A percentile compares a stretch with the other conserved stretches of the same genome.
Evolutionary conservation across 2,888 invertebrate species (phyloP).

Genomic region (Pammene fasciana): DNA sequence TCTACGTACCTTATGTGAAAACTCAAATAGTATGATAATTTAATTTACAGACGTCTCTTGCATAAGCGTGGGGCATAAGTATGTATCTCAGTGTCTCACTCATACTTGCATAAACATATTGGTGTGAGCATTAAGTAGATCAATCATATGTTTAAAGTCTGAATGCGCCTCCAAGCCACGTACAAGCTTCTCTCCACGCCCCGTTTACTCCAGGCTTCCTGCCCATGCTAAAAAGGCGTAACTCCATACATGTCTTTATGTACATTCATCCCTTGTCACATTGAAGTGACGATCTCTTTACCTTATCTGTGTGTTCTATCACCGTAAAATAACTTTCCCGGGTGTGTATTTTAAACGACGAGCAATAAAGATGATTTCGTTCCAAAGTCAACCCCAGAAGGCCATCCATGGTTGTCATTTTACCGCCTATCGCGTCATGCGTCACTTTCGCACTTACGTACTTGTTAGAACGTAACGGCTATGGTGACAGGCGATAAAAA

Average conservation of each 20-base stretch:
- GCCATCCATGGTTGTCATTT: too few species aligned
- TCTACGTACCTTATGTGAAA: too few species aligned
- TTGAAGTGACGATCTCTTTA: background rate
- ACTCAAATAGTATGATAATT: too few species aligned
- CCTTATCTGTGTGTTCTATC: slow-evolving; percentile 12
- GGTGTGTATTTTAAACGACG: background rate
- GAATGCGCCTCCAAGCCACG: background rate
- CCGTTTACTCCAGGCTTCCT: slow-evolving; percentile 5
- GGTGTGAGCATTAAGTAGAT: background rate
- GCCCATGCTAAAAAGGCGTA: background rate
- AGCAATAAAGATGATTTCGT: background rate
- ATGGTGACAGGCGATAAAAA: too few species aligned
- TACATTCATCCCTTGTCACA: background rate
- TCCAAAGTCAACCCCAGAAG: background rate
- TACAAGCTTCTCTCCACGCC: slow-evolving; percentile 1
- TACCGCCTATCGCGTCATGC: too few species aligned
- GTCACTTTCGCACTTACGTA: too few species aligned
- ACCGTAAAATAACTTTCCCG: slow-evolving; percentile 14
- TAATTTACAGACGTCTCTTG: too few species aligned
- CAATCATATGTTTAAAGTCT: background rate
- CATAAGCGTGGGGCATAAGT: too few species aligned
- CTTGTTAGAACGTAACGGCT: too few species aligned
- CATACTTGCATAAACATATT: too few species aligned
- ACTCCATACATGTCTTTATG: background rate
- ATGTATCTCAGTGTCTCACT: too few species aligned